Evolutionary conservation across 2,797 vertebrate species (phyloP).

Genomic region (Tarsius wallacei): DNA sequence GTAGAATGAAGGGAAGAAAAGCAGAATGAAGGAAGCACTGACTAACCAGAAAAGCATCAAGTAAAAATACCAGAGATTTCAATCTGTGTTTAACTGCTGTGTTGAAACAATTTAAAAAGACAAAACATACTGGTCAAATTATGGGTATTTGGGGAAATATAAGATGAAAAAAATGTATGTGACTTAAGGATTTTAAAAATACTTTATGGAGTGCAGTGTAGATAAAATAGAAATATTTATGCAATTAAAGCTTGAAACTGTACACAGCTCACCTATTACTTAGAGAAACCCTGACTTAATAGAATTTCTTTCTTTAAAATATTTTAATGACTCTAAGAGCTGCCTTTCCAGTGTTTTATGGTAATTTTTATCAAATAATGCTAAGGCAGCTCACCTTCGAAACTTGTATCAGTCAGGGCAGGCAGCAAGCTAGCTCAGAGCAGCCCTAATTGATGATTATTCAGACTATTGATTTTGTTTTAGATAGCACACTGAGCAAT

Average conservation of each 20-base stretch:
- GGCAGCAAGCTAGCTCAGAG: neutral
- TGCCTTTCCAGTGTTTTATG: neutral
- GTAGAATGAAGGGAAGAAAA: neutral
- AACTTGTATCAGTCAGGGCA: neutral
- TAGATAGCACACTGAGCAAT: neutral
- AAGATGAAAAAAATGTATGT: conserved; percentile 24
- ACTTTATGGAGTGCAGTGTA: conserved; percentile 1
- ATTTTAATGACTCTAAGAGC: conserved; percentile 55
- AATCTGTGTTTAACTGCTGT: neutral
- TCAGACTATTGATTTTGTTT: conserved; percentile 56
- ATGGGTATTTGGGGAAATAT: neutral
- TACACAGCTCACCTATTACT: neutral
- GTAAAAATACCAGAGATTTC: conserved; percentile 23
- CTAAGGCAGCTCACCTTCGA: conserved; percentile 32
- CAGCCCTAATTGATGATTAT: neutral
- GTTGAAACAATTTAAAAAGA: conserved; percentile 42
- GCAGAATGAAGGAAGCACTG: neutral
- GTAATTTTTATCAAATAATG: conserved; percentile 54
- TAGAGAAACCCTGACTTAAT: conserved; percentile 45
- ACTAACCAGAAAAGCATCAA: neutral
- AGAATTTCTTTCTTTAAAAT: conserved; percentile 66
- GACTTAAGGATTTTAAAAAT: conserved; percentile 18
- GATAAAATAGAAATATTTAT: conserved; percentile 70
- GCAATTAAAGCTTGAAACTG: conserved; percentile 62
- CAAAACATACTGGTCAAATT: conserved; percentile 50